Conservation (phyloP, 2,888 invertebrate species). For the Leistus spinibarbis region DNA sequence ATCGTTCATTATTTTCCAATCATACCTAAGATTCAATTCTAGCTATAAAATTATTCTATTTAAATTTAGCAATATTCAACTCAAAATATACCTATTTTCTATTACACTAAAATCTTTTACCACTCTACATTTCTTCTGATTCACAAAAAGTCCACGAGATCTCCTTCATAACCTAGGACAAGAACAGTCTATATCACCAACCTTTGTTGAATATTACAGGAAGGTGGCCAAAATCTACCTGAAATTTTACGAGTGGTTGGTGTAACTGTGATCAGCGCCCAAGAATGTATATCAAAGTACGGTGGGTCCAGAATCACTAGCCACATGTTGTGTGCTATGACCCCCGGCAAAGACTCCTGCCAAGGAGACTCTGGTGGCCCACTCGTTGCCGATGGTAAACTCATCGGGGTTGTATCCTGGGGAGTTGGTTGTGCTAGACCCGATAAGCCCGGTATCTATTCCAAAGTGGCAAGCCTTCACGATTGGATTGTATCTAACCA, state of each 20-base stretch:
- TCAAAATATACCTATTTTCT: too few species aligned
- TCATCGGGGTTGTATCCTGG: not conserved
- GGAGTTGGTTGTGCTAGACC: not conserved
- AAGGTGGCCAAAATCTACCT: not conserved
- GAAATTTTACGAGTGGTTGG: not conserved
- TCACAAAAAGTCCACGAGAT: too few species aligned
- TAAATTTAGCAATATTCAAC: too few species aligned
- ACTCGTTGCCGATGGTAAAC: not conserved
- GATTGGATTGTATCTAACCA: not conserved
- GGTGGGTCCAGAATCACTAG: not conserved
- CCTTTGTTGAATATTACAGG: not conserved
- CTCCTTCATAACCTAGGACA: too few species aligned
- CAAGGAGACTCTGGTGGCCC: constrained; percentile 2
- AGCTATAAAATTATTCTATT: too few species aligned
- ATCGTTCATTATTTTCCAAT: too few species aligned
- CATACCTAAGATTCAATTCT: too few species aligned
- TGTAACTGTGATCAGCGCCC: not conserved
- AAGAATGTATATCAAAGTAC: not conserved
- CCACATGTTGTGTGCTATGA: not conserved
- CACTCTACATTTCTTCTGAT: too few species aligned
- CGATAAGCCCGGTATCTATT: not conserved
- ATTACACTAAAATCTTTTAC: too few species aligned
- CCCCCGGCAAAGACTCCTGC: not conserved
- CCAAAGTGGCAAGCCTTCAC: not conserved
- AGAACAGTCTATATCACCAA: too few species aligned